phyloP scores from a whole-genome alignment of 2,797 vertebrate species.

The Sphenopsis melanotis region DNA sequence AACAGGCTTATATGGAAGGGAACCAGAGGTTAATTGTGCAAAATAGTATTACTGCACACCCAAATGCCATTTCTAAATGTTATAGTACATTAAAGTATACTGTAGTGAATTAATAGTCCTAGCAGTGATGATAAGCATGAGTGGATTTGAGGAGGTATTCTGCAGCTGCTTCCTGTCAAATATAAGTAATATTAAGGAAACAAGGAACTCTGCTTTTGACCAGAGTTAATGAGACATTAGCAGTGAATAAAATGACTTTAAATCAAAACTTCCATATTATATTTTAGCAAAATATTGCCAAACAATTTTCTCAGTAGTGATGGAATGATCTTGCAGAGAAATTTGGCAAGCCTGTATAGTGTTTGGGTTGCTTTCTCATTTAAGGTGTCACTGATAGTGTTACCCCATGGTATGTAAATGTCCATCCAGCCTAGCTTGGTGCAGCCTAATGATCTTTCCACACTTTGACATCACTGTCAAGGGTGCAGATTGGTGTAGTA shows the following conservation, averaged over 20 bases:
- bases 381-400: neutral
- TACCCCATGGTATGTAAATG: neutral
- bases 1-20: neutral
- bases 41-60: slow-evolving; percentile 51
- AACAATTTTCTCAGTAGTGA: neutral
- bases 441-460: neutral
- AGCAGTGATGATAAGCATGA: slow-evolving; percentile 22
- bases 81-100: slow-evolving; percentile 48
- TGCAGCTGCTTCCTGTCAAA: slow-evolving; percentile 18
- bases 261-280: neutral
- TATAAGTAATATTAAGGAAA: slow-evolving; percentile 22
- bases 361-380: neutral
- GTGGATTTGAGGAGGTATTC: neutral
- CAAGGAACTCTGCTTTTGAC: neutral
- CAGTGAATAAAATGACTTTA: neutral
- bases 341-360: neutral
- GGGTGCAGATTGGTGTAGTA: neutral
- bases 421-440: neutral
- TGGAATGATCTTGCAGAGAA: neutral
- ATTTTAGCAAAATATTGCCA: neutral
- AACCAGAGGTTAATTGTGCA: slow-evolving; percentile 60
- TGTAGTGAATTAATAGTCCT: slow-evolving; percentile 48
- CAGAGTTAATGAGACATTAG: slow-evolving; percentile 8
- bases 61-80: slow-evolving; percentile 41
- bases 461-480: neutral